Percentiles rank a stretch among this genome's conserved stretches.
Conservation (phyloP, 30 jellyfish, hydroid and myxozoan genomes). For the Calvadosia cruxmelitensis region DNA sequence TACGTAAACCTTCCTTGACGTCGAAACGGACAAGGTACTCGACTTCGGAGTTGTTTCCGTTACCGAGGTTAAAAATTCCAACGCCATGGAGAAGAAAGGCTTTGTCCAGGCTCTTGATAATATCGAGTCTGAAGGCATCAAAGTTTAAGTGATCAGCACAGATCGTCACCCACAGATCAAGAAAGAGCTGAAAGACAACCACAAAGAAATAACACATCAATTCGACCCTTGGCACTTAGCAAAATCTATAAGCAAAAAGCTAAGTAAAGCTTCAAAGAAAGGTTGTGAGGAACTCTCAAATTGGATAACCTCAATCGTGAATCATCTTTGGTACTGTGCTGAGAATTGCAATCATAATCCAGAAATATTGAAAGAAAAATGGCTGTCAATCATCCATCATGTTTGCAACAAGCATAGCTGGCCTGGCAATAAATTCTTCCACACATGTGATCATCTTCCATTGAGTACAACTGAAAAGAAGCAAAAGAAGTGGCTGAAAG, state of each 20-base stretch:
- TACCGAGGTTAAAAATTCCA: conserved; percentile 4
- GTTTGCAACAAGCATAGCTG: conserved; percentile 1
- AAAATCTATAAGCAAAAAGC: conserved; percentile 3
- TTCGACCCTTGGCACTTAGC: conserved; percentile 22
- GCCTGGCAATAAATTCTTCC: background rate
- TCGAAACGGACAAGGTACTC: conserved; percentile 11
- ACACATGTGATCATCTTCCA: background rate
- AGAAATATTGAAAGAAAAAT: background rate
- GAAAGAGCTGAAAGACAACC: conserved; percentile 3
- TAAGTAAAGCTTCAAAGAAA: conserved; percentile 8
- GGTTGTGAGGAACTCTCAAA: conserved; percentile 1
- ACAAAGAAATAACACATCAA: conserved; percentile 2
- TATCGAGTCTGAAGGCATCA: background rate
- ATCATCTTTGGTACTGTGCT: conserved; percentile 9
- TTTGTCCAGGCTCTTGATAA: conserved; percentile 1
- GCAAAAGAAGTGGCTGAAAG: conserved; percentile 1
- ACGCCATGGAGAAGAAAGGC: conserved; percentile 19
- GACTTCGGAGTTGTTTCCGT: background rate
- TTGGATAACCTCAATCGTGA: conserved; percentile 1
- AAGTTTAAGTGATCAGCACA: conserved; percentile 7
- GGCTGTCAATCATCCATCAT: conserved; percentile 8
- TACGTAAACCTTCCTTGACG: too few relatives aligned
- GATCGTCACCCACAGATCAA: conserved; percentile 18
- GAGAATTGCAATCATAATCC: conserved; percentile 6
- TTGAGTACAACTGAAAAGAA: too few relatives aligned